Evolutionary conservation across 2,888 invertebrate species (phyloP).

Genomic region (Acrobasis consociella): DNA sequence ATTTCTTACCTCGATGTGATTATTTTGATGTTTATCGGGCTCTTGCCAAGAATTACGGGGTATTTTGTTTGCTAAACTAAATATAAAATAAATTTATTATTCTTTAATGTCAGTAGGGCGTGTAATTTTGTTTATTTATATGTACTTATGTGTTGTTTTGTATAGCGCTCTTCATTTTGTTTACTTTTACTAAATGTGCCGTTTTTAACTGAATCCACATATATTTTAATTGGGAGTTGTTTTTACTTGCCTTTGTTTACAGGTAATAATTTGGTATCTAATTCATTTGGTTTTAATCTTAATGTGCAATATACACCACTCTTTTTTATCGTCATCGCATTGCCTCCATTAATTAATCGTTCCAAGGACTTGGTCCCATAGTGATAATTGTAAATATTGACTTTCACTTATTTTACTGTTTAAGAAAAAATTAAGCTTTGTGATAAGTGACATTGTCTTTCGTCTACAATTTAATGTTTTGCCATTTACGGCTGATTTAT

Average conservation of each 20-base stretch:
- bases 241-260: background rate
- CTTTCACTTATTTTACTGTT: no score
- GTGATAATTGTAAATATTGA: no score
- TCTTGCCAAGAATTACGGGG: slow-evolving; percentile 1
- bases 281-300: no score
- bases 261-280: no score
- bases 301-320: no score
- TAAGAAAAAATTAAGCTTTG: no score
- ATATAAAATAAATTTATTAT: slow-evolving; percentile 1
- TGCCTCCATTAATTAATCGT: no score
- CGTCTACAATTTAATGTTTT: background rate
- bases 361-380: no score
- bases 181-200: background rate
- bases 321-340: no score
- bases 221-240: background rate
- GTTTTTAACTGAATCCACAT: background rate
- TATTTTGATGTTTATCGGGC: background rate
- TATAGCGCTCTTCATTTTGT: background rate
- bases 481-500: background rate
- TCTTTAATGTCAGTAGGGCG: background rate
- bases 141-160: background rate
- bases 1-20: slow-evolving; percentile 1
- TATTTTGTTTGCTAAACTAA: slow-evolving; percentile 1
- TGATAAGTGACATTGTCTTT: no score
- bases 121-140: background rate